Evolutionary conservation across 2,888 invertebrate genomes (phyloP).

Genomic region (Conomelus anceps): DNA sequence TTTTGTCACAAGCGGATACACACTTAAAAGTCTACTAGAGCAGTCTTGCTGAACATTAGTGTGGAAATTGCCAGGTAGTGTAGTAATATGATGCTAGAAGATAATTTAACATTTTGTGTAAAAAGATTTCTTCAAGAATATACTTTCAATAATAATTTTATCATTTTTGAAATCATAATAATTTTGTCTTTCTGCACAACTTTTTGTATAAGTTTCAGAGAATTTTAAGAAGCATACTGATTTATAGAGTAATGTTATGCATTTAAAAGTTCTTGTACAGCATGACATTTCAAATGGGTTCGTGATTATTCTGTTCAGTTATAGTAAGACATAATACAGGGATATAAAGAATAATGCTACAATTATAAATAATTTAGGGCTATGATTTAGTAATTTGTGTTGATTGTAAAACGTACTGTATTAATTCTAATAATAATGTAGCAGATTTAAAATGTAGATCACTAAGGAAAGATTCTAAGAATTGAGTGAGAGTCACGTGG

Average conservation of each 20-base stretch:
- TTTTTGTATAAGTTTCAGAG: background rate
- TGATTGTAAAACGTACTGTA: no score
- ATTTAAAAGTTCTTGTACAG: background rate
- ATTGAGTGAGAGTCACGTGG: background rate
- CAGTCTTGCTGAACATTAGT: no score
- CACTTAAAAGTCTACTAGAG: background rate
- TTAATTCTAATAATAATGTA: background rate
- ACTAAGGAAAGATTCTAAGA: background rate
- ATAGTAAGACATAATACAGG: background rate
- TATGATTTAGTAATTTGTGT: background rate
- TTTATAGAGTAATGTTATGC: background rate
- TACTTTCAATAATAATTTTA: background rate
- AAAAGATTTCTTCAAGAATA: background rate
- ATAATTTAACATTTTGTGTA: background rate
- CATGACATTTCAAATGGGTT: background rate
- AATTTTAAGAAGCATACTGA: background rate
- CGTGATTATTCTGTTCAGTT: background rate
- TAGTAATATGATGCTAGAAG: background rate
- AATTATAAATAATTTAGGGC: background rate
- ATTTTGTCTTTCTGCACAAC: background rate
- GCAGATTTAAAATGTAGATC: background rate
- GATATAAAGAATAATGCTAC: background rate
- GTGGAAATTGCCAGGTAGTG: background rate
- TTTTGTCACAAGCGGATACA: background rate
- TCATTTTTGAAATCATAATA: no score